These are phyloP conservation scores for Lucinisca nassula DNA, from an alignment of 2,888 invertebrate species.

Conservation along the genomic window DNA sequence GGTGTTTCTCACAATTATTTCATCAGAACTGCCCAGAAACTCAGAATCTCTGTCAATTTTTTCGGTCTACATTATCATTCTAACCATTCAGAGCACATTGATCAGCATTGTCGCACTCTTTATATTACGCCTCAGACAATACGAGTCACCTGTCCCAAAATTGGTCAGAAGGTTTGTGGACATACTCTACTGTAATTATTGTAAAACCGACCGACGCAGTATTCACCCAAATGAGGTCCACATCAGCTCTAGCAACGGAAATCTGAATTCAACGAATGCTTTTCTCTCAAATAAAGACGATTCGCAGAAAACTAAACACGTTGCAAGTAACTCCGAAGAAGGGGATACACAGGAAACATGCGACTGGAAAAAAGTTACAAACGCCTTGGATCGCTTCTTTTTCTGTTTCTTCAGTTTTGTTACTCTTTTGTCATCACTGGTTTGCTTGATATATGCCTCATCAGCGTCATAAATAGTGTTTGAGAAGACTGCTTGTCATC, in stretches of 20 bases:
- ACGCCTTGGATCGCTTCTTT: neutral
- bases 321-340: neutral
- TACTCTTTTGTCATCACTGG: neutral
- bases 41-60: constrained; percentile 42
- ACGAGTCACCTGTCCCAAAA: neutral
- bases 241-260: neutral
- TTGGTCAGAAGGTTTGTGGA: neutral
- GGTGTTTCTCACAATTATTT: constrained; percentile 55
- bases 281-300: neutral
- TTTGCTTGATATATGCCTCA: neutral
- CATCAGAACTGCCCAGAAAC: constrained; percentile 43
- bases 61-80: constrained; percentile 54
- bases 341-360: too few relatives aligned
- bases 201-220: neutral
- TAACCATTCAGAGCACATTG: constrained; percentile 44
- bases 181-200: neutral
- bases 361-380: neutral
- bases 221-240: neutral
- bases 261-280: neutral
- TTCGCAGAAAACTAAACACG: too few relatives aligned
- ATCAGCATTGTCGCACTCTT: neutral
- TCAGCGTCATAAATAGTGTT: too few relatives aligned
- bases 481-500: too few relatives aligned
- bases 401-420: neutral
- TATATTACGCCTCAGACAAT: neutral